Conservation (phyloP, 2,888 invertebrate species). For the Pristionchus arcanus region DNA sequence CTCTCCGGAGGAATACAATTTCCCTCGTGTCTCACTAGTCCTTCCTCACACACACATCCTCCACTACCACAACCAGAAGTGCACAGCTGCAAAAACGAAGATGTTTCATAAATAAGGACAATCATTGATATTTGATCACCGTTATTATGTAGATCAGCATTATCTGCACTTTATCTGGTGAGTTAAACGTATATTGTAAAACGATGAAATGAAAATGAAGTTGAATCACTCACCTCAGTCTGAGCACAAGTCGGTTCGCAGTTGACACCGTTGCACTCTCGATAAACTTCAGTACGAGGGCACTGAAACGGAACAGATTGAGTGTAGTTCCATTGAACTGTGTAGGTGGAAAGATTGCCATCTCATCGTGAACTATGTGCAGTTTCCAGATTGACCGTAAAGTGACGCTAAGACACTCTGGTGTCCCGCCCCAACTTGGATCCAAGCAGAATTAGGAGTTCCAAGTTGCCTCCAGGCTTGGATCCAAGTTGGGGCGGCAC, state of each 20-base stretch:
- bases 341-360: neutral
- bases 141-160: no score
- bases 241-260: constrained; percentile 14
- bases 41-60: constrained; percentile 35
- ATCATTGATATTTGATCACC: no score
- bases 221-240: neutral
- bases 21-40: constrained; percentile 42
- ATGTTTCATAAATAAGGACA: no score
- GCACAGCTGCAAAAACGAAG: constrained; percentile 14
- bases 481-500: no score
- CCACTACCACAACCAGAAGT: constrained; percentile 38
- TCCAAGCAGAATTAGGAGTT: no score
- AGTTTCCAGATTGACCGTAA: neutral
- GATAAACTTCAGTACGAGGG: neutral
- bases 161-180: neutral
- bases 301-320: neutral
- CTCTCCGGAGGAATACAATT: neutral
- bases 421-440: no score
- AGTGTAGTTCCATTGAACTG: neutral
- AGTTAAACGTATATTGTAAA: neutral
- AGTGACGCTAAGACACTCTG: no score
- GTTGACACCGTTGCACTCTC: constrained; percentile 17
- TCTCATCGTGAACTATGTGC: neutral
- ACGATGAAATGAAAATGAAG: neutral
- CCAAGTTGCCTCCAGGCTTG: no score